These are phyloP conservation scores for Cynodonichthys magdalenae DNA, from an alignment of 2,797 vertebrate species.

Conservation along the genomic window DNA sequence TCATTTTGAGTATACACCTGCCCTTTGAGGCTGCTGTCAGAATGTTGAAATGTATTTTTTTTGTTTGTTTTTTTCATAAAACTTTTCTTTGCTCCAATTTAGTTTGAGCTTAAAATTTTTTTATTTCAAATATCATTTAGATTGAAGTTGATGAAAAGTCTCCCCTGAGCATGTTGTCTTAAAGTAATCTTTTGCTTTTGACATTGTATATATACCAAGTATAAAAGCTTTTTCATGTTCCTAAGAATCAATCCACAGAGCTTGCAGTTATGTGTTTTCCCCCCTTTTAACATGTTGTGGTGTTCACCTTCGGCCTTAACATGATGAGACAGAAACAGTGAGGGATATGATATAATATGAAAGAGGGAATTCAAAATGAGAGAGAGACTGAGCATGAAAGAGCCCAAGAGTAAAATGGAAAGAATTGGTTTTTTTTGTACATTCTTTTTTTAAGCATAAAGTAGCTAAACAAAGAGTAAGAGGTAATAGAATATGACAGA, in stretches of 20 bases:
- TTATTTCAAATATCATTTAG: not conserved
- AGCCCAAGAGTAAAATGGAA: not conserved
- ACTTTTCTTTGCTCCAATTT: not conserved
- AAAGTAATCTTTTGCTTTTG: constrained; percentile 31
- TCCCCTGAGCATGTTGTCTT: constrained; percentile 1
- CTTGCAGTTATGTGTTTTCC: constrained; percentile 17
- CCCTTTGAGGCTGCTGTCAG: no score
- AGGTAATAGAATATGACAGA: constrained; percentile 60
- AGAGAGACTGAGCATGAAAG: not conserved
- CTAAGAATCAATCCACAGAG: constrained; percentile 11
- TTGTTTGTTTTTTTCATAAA: no score
- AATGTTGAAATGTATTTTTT: no score
- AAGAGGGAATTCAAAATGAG: constrained; percentile 1
- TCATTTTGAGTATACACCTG: no score
- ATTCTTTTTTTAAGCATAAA: not conserved
- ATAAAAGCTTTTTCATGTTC: constrained; percentile 70
- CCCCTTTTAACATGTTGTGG: constrained; percentile 11
- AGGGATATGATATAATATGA: constrained; percentile 2
- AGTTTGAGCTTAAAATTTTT: constrained; percentile 4
- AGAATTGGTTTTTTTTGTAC: not conserved
- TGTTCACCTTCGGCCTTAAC: constrained; percentile 29
- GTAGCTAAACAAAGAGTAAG: constrained; percentile 36
- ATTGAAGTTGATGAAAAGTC: constrained; percentile 20
- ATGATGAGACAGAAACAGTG: constrained; percentile 19
- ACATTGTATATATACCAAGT: constrained; percentile 25